Conservation (phyloP, 2,888 invertebrate genomes). For the Zele albiditarsus region DNA sequence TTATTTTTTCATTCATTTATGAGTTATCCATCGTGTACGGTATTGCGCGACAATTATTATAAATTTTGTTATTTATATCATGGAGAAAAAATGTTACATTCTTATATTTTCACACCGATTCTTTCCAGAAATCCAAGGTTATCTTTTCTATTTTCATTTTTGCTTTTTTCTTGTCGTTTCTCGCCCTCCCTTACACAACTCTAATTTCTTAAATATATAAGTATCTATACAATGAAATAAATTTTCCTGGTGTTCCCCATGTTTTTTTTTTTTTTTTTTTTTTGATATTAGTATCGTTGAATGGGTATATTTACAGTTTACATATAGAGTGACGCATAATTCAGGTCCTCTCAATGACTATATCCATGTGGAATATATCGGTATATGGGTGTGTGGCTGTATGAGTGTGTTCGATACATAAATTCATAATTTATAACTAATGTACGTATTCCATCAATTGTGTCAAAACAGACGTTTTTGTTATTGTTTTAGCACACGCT, state of each 20-base stretch:
- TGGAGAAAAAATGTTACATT: conserved; percentile 22
- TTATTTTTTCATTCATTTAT: conserved; percentile 40
- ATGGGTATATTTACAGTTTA: conserved; percentile 50
- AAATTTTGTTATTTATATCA: conserved; percentile 43
- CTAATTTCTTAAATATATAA: conserved; percentile 40
- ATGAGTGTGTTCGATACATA: background rate
- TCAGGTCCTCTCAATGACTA: background rate
- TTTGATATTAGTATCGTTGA: conserved; percentile 4
- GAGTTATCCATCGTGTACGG: conserved; percentile 50
- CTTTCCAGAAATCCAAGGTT: background rate
- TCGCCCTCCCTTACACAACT: background rate
- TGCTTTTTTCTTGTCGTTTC: conserved; percentile 22
- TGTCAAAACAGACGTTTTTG: background rate
- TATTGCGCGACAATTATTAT: conserved; percentile 55
- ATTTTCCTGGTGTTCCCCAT: background rate
- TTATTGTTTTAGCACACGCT: background rate
- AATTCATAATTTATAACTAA: background rate
- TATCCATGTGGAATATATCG: background rate
- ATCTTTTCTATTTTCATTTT: conserved; percentile 9
- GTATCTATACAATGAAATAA: conserved; percentile 43
- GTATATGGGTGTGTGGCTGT: background rate
- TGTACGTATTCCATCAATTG: conserved; percentile 19
- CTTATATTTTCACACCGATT: background rate
- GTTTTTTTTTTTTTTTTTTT: conserved; percentile 16
- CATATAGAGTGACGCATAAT: conserved; percentile 21